Percentiles rank a stretch among this genome's conserved stretches.
Evolutionary conservation across 2,797 vertebrate genomes (phyloP).

Genomic region (Protosalanx chinensis): DNA sequence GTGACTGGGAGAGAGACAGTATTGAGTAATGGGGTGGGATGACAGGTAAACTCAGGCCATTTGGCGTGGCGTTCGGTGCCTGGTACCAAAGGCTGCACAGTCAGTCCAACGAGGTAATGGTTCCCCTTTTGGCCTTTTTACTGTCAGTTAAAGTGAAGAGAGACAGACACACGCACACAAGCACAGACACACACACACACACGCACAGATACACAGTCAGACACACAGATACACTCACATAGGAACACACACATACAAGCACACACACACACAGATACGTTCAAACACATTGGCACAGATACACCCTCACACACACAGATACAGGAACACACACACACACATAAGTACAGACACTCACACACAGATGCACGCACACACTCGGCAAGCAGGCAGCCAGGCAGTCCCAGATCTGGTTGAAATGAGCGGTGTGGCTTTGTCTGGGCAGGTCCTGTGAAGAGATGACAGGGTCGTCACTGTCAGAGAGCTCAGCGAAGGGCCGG

Average conservation of each 20-base stretch:
- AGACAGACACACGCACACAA: slow-evolving; percentile 40
- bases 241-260: not conserved
- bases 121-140: slow-evolving; percentile 44
- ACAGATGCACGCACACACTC: not conserved
- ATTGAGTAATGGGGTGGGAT: slow-evolving; percentile 35
- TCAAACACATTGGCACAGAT: slow-evolving; percentile 1
- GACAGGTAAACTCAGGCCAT: slow-evolving; percentile 39
- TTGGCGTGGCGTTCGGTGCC: slow-evolving; percentile 43
- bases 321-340: not conserved
- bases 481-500: not conserved
- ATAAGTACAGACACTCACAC: slow-evolving; percentile 2
- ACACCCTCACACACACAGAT: slow-evolving; percentile 1
- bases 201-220: not conserved
- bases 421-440: slow-evolving; percentile 27
- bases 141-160: slow-evolving; percentile 54
- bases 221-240: too few relatives aligned
- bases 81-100: slow-evolving; percentile 43
- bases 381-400: not conserved
- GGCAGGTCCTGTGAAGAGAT: slow-evolving; percentile 23
- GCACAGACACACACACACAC: slow-evolving; percentile 15
- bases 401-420: not conserved
- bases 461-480: slow-evolving; percentile 6
- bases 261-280: not conserved
- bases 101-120: slow-evolving; percentile 45
- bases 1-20: slow-evolving; percentile 21